Conservation (phyloP, 2,888 invertebrate genomes). For the Platycheirus albimanus region DNA sequence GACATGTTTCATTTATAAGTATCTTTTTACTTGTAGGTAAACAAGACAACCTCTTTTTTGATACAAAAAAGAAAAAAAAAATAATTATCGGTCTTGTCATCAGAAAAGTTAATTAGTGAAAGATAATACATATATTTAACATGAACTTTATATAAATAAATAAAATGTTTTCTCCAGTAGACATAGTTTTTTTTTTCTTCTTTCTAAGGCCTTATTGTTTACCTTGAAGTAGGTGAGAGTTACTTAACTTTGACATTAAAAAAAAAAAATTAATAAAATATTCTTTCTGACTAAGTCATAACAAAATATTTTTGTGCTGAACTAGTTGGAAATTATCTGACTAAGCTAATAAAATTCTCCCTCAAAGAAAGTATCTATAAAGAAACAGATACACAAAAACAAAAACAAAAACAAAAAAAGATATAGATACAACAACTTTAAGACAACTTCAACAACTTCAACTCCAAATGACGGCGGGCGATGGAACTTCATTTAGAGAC, state of each 20-base stretch:
- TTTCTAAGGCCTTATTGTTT: not conserved
- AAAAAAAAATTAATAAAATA: not conserved
- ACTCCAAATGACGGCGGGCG: too few relatives aligned
- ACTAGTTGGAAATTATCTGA: not conserved
- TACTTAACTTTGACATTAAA: not conserved
- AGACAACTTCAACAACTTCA: not conserved
- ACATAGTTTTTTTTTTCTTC: not conserved
- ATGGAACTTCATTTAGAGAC: not conserved
- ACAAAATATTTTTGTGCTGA: not conserved
- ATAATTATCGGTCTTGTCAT: not conserved
- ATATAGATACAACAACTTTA: not conserved
- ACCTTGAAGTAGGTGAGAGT: not conserved
- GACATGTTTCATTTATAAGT: too few relatives aligned
- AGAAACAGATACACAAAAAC: not conserved
- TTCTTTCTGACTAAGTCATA: not conserved
- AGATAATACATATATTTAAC: not conserved
- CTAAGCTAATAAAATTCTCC: too few relatives aligned
- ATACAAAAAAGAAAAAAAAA: not conserved
- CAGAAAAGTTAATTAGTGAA: not conserved
- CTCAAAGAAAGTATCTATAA: not conserved
- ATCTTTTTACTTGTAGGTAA: too few relatives aligned
- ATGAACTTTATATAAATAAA: not conserved
- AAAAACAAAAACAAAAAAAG: not conserved
- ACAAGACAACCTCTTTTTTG: too few relatives aligned
- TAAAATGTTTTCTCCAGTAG: not conserved